These are phyloP conservation scores for Archocentrus centrarchus DNA, from an alignment of 2,113 vertebrate species.

Conservation along the genomic window DNA sequence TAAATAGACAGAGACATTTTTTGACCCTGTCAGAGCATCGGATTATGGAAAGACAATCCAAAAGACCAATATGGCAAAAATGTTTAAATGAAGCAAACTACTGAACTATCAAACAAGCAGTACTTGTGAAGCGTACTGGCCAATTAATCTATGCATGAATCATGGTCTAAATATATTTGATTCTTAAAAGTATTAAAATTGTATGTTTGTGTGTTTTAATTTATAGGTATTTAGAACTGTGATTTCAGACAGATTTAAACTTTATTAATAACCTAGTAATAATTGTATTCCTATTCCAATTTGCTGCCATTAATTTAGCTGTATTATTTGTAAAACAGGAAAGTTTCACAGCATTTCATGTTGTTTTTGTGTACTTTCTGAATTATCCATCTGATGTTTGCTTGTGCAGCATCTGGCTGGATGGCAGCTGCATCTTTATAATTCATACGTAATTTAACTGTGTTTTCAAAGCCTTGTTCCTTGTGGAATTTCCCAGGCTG, in stretches of 20 bases:
- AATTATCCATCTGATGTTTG: conserved; percentile 3
- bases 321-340: neutral
- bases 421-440: conserved; percentile 8
- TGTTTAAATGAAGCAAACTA: neutral
- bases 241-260: too few relatives aligned
- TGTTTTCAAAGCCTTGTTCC: conserved; percentile 9
- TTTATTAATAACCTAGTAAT: neutral
- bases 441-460: conserved; percentile 17
- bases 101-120: neutral
- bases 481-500: conserved; percentile 11
- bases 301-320: neutral
- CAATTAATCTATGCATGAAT: neutral
- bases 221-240: too few relatives aligned
- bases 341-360: neutral
- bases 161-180: neutral
- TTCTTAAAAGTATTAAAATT: neutral
- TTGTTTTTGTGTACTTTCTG: neutral
- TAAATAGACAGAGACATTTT: neutral
- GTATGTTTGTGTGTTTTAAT: neutral
- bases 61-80: neutral
- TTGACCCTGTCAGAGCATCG: neutral
- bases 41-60: neutral
- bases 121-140: neutral
- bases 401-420: conserved; percentile 10
- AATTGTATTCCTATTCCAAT: neutral